phyloP scores from a whole-genome alignment of 1,140 invertebrate species.

The Drosophila ananassae region DNA sequence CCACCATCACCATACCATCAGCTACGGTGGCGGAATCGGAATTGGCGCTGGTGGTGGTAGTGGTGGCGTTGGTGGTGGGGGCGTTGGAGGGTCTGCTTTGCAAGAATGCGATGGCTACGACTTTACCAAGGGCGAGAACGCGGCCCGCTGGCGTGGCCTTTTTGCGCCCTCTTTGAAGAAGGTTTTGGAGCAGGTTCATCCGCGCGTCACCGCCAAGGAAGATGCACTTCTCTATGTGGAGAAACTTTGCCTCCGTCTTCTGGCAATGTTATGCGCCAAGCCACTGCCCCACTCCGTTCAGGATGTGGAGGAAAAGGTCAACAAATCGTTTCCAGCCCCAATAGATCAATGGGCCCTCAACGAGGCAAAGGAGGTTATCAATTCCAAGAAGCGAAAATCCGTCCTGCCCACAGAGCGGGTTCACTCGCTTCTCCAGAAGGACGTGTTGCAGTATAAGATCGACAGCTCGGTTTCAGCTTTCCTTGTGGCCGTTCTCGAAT shows the following conservation, averaged over 20 bases:
- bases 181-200: conserved; percentile 96
- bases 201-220: conserved; percentile 92
- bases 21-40: conserved; percentile 30
- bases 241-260: conserved; percentile 93
- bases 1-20: conserved; percentile 23
- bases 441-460: conserved; percentile 96
- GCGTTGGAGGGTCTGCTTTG: conserved; percentile 43
- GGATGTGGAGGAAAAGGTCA: conserved; percentile 96
- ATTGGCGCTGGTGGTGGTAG: conserved; percentile 33
- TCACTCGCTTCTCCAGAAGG: conserved; percentile 95
- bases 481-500: conserved; percentile 96
- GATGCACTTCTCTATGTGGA: conserved; percentile 97
- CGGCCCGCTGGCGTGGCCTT: conserved; percentile 94
- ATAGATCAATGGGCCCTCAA: conserved; percentile 96
- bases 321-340: conserved; percentile 95
- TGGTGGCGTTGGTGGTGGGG: conserved; percentile 19
- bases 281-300: conserved; percentile 91
- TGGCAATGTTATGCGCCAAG: conserved; percentile 94
- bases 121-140: conserved; percentile 94
- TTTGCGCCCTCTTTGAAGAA: conserved; percentile 92
- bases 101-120: conserved; percentile 88
- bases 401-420: conserved; percentile 96
- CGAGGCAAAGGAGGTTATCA: conserved; percentile 93
- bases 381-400: conserved; percentile 92
- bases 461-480: conserved; percentile 95